These are phyloP conservation scores for Esox lucius DNA, from an alignment of 2,797 vertebrate species.

Conservation along the genomic window DNA sequence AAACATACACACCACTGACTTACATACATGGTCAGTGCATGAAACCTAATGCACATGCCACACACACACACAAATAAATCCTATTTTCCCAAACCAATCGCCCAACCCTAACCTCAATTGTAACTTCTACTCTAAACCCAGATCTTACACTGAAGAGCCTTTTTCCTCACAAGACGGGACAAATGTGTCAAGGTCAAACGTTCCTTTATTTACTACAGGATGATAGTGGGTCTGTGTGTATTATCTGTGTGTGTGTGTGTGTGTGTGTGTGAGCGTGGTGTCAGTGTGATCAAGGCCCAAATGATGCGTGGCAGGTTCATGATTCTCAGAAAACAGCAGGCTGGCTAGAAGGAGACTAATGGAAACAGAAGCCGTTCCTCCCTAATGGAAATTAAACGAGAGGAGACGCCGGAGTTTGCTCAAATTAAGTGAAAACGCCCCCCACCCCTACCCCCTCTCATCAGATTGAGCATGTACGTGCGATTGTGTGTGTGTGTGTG, in stretches of 20 bases:
- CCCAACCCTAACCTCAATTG: too few species aligned
- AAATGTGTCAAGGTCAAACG: too few species aligned
- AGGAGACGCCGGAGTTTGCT: background rate
- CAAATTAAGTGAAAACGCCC: background rate
- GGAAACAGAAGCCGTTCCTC: constrained; percentile 19
- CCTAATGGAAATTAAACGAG: constrained; percentile 20
- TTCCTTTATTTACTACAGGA: too few species aligned
- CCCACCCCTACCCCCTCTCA: background rate
- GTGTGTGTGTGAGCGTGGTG: constrained; percentile 18
- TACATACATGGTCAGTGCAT: background rate
- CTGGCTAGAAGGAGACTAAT: constrained; percentile 21
- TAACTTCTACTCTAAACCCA: too few species aligned
- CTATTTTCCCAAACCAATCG: too few species aligned
- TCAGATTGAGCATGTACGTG: background rate
- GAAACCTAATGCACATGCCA: background rate
- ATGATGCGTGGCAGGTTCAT: constrained; percentile 28
- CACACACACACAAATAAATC: background rate
- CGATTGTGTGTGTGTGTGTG: background rate
- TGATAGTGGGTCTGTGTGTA: too few species aligned
- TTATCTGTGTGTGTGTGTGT: background rate
- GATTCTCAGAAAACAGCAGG: constrained; percentile 28
- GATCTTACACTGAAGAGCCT: too few species aligned
- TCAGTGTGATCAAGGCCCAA: constrained; percentile 29
- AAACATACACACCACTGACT: background rate
- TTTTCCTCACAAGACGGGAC: too few species aligned